phyloP scores from a whole-genome alignment of 2,113 vertebrate genomes.

The Aythya baeri region DNA sequence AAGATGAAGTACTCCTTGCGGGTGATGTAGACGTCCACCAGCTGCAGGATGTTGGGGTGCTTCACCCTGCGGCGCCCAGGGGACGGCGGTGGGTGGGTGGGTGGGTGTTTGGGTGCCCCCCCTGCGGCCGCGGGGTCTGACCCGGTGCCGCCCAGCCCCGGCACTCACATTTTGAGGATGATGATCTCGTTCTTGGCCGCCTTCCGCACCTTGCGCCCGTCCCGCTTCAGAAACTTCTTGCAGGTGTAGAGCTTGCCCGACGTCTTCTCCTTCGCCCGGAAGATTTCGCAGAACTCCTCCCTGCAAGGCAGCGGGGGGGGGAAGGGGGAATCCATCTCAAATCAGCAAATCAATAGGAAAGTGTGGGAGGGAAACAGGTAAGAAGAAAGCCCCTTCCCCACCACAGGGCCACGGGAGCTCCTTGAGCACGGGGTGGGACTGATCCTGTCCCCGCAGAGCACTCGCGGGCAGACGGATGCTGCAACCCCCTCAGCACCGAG shows the following conservation, averaged over 20 bases:
- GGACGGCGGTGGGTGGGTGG: background rate
- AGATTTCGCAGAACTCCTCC: conserved; percentile 99
- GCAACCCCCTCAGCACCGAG: rapidly evolving
- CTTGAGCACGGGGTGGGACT: background rate
- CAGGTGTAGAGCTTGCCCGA: conserved; percentile 95
- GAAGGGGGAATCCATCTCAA: background rate
- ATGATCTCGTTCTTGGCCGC: conserved; percentile 98
- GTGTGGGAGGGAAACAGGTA: background rate
- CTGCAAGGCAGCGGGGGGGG: conserved; percentile 69
- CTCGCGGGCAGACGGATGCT: background rate
- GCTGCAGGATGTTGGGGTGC: conserved; percentile 94
- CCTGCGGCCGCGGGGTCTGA: background rate
- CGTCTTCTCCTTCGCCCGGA: conserved; percentile 95
- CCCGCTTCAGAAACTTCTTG: conserved; percentile 97
- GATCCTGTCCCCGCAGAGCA: background rate
- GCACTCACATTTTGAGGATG: conserved; percentile 95
- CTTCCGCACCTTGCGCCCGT: conserved; percentile 96
- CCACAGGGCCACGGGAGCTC: background rate
- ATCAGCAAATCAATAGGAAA: background rate
- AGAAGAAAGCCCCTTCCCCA: background rate
- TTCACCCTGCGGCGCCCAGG: conserved; percentile 86
- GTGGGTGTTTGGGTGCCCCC: background rate
- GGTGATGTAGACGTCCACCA: conserved; percentile 97
- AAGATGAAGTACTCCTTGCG: conserved; percentile 98
- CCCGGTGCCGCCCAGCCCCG: background rate